Conservation (phyloP, 2,888 invertebrate genomes). For the Brachyptera putata region DNA sequence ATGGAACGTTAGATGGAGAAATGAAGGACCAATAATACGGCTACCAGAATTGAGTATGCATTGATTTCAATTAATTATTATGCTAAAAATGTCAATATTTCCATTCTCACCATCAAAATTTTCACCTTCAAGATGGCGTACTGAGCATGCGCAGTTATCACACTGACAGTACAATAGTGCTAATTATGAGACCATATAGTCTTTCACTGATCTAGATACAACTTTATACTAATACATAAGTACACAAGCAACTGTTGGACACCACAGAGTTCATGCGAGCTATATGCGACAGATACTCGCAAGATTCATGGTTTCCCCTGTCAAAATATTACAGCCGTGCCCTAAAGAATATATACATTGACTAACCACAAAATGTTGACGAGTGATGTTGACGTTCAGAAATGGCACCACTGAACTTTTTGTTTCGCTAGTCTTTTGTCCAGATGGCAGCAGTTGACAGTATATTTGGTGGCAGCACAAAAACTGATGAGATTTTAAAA, state of each 20-base stretch:
- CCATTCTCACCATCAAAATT: slow-evolving; percentile 57
- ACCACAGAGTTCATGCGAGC: no score
- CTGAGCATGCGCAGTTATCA: slow-evolving; percentile 50
- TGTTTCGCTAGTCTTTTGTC: no score
- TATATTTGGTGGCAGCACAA: not conserved
- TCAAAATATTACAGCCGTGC: slow-evolving; percentile 18
- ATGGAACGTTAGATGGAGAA: no score
- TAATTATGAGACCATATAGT: not conserved
- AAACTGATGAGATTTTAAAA: not conserved
- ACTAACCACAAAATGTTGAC: not conserved
- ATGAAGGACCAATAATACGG: no score
- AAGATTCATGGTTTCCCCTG: not conserved
- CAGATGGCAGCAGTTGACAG: not conserved
- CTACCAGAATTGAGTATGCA: no score
- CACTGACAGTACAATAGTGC: not conserved
- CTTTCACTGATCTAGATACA: not conserved
- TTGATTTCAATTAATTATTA: not conserved
- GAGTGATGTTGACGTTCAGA: no score
- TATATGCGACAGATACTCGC: no score
- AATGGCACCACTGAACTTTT: no score
- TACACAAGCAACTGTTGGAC: not conserved
- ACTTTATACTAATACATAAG: not conserved
- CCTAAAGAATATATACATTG: slow-evolving; percentile 12
- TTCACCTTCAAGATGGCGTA: slow-evolving; percentile 59
- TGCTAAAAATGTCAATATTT: slow-evolving; percentile 13